phyloP scores from a whole-genome alignment of 2,797 vertebrate genomes.

The Pogoniulus pusillus region DNA sequence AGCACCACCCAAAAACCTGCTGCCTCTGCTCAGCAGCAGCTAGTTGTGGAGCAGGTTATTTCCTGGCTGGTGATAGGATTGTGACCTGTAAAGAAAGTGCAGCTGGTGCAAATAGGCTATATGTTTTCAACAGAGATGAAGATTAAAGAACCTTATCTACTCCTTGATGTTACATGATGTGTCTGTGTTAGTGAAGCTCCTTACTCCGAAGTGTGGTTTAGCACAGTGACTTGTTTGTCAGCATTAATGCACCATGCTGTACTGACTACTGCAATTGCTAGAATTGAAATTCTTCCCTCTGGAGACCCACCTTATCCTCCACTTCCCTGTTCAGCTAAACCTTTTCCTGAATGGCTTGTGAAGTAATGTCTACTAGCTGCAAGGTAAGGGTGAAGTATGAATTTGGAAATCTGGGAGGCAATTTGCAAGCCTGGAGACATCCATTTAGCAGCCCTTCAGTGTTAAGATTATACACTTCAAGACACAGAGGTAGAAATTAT shows the following conservation, averaged over 20 bases:
- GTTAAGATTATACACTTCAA: background rate
- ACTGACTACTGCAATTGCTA: background rate
- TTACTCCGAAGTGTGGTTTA: background rate
- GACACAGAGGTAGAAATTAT: background rate
- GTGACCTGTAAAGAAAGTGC: background rate
- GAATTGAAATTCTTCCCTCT: background rate
- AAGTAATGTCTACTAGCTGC: background rate
- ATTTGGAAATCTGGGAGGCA: background rate
- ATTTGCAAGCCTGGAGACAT: background rate
- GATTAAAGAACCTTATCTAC: background rate
- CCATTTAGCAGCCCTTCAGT: background rate
- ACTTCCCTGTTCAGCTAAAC: background rate
- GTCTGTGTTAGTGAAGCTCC: background rate
- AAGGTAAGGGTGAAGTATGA: background rate
- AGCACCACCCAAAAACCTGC: background rate
- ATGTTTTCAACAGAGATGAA: background rate
- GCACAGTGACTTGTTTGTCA: rapidly evolving
- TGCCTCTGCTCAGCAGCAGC: background rate
- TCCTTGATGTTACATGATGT: background rate
- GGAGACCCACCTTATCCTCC: background rate
- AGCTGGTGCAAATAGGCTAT: background rate
- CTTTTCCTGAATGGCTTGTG: background rate
- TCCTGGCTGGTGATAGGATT: background rate
- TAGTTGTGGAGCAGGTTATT: background rate
- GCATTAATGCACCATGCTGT: background rate